Conservation (phyloP, 2,797 vertebrate genomes). For the Morelia viridis region DNA sequence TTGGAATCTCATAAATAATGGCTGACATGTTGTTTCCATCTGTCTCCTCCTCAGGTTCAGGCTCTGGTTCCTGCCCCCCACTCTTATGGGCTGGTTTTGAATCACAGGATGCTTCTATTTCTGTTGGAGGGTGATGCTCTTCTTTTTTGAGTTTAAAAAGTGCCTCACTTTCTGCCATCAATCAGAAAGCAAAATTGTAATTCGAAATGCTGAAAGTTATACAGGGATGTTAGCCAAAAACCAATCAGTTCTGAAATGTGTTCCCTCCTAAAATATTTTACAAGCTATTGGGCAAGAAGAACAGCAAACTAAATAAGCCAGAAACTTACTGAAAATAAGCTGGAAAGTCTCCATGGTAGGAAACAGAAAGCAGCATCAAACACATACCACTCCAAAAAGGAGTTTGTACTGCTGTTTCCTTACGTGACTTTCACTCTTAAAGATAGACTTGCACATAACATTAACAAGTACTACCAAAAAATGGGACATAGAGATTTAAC, state of each 20-base stretch:
- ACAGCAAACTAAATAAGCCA: background rate
- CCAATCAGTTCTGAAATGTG: background rate
- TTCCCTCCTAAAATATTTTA: background rate
- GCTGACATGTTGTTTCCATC: slow-evolving; percentile 58
- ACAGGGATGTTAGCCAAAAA: slow-evolving; percentile 54
- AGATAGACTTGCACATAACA: background rate
- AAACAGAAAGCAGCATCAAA: background rate
- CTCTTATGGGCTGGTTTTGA: background rate
- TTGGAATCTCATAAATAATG: slow-evolving; percentile 73
- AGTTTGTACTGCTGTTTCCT: background rate
- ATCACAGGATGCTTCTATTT: slow-evolving; percentile 48
- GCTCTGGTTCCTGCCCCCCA: slow-evolving; percentile 9
- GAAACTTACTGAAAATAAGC: background rate
- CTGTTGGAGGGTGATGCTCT: slow-evolving; percentile 35
- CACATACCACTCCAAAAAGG: background rate
- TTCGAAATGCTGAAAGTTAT: slow-evolving; percentile 53
- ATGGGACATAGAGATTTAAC: background rate
- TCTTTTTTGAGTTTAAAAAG: slow-evolving; percentile 67
- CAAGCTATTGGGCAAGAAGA: background rate
- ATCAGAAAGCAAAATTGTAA: slow-evolving; percentile 65
- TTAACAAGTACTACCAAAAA: background rate
- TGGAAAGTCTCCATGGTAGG: background rate
- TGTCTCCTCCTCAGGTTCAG: slow-evolving; percentile 47
- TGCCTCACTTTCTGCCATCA: slow-evolving; percentile 64
- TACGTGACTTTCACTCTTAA: background rate